Evolutionary conservation across 2,113 vertebrate species (phyloP).

Genomic region (Gymnarchus niloticus): DNA sequence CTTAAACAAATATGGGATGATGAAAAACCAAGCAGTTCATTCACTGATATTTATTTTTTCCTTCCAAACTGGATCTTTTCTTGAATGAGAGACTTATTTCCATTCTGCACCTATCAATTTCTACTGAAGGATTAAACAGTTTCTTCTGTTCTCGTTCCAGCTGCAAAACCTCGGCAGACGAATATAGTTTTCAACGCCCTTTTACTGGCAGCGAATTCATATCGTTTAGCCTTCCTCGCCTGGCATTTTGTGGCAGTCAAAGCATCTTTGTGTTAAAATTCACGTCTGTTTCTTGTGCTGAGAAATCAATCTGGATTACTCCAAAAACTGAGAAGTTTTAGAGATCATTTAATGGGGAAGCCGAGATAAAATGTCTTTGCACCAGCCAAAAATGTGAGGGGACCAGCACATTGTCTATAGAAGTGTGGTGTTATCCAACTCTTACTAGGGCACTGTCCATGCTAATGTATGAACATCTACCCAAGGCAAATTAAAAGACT

Average conservation of each 20-base stretch:
- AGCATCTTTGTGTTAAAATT: conserved; percentile 38
- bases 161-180: conserved; percentile 54
- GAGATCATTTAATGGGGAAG: background rate
- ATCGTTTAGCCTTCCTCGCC: conserved; percentile 50
- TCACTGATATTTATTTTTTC: conserved; percentile 56
- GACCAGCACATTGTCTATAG: background rate
- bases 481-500: background rate
- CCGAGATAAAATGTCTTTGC: background rate
- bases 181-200: conserved; percentile 59
- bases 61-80: conserved; percentile 42
- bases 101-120: conserved; percentile 60
- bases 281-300: conserved; percentile 5
- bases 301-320: conserved; percentile 1
- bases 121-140: conserved; percentile 53
- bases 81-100: conserved; percentile 54
- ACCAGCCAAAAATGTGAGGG: background rate
- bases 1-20: conserved; percentile 54
- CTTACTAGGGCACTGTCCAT: too few species aligned
- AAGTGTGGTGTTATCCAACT: background rate
- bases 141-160: conserved; percentile 61
- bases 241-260: conserved; percentile 31
- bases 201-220: conserved; percentile 63
- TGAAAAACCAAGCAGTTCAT: conserved; percentile 37
- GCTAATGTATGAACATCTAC: background rate
- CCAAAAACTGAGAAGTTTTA: conserved; percentile 7